Conservation (phyloP, 2,797 vertebrate species). For the Manis crassicaudata region DNA sequence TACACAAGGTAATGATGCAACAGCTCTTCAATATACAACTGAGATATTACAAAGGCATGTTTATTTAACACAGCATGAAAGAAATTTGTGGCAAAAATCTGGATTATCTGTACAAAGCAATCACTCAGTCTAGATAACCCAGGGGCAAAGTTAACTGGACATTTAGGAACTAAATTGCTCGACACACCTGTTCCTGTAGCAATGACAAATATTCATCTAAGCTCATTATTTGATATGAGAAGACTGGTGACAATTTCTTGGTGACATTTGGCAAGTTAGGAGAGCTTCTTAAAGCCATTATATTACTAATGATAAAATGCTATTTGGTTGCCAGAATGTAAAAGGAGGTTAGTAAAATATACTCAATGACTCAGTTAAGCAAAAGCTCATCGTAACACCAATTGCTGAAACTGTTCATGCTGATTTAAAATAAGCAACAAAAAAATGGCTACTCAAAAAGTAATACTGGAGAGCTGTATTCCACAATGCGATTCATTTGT, state of each 20-base stretch:
- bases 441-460: not conserved
- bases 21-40: not conserved
- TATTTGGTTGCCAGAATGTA: conserved; percentile 9
- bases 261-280: not conserved
- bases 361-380: not conserved
- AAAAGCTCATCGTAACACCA: not conserved
- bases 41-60: not conserved
- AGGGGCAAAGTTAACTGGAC: not conserved
- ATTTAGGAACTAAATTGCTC: not conserved
- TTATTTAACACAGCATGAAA: not conserved
- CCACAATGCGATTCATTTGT: not conserved
- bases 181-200: not conserved
- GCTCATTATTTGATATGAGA: not conserved
- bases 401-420: not conserved
- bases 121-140: not conserved
- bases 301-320: not conserved
- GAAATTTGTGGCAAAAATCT: not conserved
- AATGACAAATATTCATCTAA: not conserved
- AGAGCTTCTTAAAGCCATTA: not conserved
- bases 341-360: not conserved
- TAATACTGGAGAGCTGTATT: not conserved
- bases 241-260: not conserved
- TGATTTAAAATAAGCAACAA: conserved; percentile 12
- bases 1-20: not conserved
- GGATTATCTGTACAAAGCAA: not conserved